Base-by-base conservation (phyloP, 2,888 invertebrate genomes). In the Ichneumon xanthorius region DNA sequence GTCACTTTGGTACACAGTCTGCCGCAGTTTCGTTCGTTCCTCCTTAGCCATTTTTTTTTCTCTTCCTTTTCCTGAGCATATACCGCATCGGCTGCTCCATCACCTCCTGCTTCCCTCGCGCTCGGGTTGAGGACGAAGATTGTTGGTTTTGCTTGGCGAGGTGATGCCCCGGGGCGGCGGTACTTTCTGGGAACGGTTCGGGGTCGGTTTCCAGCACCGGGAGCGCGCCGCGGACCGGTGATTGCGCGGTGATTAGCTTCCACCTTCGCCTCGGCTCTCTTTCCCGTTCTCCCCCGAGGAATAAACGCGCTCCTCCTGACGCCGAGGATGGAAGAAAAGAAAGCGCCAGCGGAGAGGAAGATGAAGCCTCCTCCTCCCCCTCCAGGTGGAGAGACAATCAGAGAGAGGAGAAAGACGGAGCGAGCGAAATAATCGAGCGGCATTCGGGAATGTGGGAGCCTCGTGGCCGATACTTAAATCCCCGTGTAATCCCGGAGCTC, bases 221-320 rank as follows among this genome's bases (percentile, higher is more conserved):
- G 90, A 92, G 91, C 91, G 86, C 48, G 79, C 78, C 53, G 26
- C 53, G 16, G 33, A 19, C 33, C 53, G 90, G 88, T 92, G 92
- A 92, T 92, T 91, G 92, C 91, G 92, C 88, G 91, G 91, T 92
- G 92, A 92, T 93, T 92, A 92, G 91, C 91, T 92, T 91, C 91
- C 90, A 89, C 90, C 91, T 91, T 91, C 90, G 89, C 89, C 88
- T 91, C 89, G 58, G 55, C 16, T 16, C 48, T 61, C 71, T 79
- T 63, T 71, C 63, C 55, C 53, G 55, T 48, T 78, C 68, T 87
- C 86, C 80, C 83, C 82, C 83, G 77, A 80, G 80, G 82, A 63
- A 84, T n/a, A 80, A 65, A 67, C 61, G 79, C 63, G 73, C 70
- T 58, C 26, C 58, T 58, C 55, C 55, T 67, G 80, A 55, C 61